Evolutionary conservation across 1,140 invertebrate species (phyloP).

Genomic region (Dendrolimus kikuchii): DNA sequence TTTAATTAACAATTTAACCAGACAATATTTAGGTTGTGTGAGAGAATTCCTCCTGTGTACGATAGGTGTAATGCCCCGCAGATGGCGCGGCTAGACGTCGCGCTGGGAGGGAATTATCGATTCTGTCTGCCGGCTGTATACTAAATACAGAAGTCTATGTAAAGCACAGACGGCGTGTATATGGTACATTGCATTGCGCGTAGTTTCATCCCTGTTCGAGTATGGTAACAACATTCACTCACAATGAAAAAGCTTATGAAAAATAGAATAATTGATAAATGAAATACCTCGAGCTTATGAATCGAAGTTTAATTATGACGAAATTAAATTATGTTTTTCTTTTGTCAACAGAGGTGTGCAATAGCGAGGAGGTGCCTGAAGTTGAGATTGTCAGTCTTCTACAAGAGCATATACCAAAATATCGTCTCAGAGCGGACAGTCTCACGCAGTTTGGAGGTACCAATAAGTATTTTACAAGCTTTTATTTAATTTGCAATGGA

Average conservation of each 20-base stretch:
- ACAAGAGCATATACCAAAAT: conserved; percentile 95
- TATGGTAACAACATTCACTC: too few relatives aligned
- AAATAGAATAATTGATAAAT: too few relatives aligned
- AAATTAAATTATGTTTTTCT: conserved; percentile 6
- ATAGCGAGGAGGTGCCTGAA: conserved; percentile 88
- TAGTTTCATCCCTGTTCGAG: too few relatives aligned
- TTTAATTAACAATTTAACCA: too few relatives aligned
- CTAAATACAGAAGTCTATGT: conserved; percentile 36
- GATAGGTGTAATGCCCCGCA: conserved; percentile 30
- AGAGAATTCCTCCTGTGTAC: conserved; percentile 1
- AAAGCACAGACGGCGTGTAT: conserved; percentile 16
- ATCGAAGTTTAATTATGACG: too few relatives aligned
- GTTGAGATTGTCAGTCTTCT: conserved; percentile 96
- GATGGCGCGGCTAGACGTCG: conserved; percentile 33
- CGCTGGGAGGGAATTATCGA: conserved; percentile 42
- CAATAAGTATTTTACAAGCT: neutral
- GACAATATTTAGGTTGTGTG: too few relatives aligned
- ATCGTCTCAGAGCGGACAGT: conserved; percentile 93
- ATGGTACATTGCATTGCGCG: conserved; percentile 32
- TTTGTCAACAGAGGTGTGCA: conserved; percentile 85
- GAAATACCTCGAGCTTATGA: too few relatives aligned
- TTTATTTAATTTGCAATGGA: too few relatives aligned
- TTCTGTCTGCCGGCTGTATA: conserved; percentile 52
- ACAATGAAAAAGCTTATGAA: too few relatives aligned
- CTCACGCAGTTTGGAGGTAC: conserved; percentile 93